These are phyloP conservation scores for Cettia cetti DNA, from an alignment of 2,113 vertebrate species.

Conservation along the genomic window DNA sequence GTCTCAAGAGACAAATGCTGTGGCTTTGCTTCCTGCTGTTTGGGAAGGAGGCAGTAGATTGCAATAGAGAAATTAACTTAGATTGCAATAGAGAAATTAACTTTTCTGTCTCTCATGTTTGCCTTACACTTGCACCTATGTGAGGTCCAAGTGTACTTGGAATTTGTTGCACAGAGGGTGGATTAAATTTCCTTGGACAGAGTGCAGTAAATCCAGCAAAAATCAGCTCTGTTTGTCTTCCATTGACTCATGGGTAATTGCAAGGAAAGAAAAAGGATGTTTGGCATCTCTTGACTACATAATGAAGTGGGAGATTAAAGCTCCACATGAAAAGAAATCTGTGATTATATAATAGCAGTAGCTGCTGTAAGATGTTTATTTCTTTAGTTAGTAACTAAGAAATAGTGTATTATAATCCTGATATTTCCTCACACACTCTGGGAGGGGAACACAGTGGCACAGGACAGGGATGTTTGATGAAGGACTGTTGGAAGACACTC, in stretches of 20 bases:
- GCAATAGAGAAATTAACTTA: neutral
- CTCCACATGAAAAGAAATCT: neutral
- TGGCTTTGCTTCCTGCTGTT: neutral
- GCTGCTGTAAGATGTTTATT: neutral
- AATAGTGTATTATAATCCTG: neutral
- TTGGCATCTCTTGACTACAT: neutral
- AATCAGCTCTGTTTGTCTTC: neutral
- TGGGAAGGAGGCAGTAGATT: neutral
- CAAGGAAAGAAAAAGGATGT: neutral
- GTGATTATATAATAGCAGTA: neutral
- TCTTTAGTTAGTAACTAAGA: neutral
- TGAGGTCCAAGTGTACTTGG: neutral
- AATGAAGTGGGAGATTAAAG: neutral
- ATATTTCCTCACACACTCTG: neutral
- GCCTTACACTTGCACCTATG: neutral
- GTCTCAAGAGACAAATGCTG: neutral
- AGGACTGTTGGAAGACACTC: neutral
- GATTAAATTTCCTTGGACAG: neutral
- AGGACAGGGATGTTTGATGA: neutral
- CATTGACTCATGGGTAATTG: neutral
- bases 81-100: neutral
- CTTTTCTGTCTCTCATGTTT: neutral
- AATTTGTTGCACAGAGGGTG: neutral
- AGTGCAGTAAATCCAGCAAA: neutral
- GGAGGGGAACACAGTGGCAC: accelerated